Percentiles rank a stretch among this genome's conserved stretches.
Conservation (phyloP, 2,797 vertebrate genomes). For the Micromesistius poutassou region DNA sequence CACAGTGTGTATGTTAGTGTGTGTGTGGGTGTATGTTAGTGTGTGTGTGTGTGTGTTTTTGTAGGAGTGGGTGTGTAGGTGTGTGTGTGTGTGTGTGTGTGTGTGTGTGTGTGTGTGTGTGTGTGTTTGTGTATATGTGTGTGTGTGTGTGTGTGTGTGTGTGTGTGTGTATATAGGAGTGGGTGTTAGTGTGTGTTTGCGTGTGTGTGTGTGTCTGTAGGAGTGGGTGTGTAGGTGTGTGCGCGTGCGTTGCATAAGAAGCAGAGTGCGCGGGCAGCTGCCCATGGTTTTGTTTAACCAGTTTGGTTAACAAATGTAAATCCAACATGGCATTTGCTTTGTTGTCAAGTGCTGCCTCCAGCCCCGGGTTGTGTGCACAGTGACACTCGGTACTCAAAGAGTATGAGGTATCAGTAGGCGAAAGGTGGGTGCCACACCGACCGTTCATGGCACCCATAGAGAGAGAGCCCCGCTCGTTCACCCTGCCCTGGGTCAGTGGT, state of each 20-base stretch:
- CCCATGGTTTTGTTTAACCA: conserved; percentile 23
- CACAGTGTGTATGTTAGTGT: background rate
- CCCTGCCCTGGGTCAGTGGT: background rate
- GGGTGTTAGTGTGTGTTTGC: background rate
- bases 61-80: too few relatives aligned
- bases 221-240: conserved; percentile 1
- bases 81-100: background rate
- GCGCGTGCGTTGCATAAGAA: conserved; percentile 20
- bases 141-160: conserved; percentile 11
- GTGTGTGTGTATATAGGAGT: background rate
- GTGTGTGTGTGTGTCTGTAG: background rate
- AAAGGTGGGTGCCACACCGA: background rate
- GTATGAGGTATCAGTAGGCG: background rate
- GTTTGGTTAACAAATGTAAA: conserved; percentile 44
- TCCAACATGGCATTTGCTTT: conserved; percentile 1
- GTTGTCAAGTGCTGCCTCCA: background rate
- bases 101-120: background rate
- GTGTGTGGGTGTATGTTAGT: background rate
- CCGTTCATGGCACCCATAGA: background rate
- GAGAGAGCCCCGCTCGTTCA: background rate
- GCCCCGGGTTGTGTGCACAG: background rate
- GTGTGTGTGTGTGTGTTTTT: background rate
- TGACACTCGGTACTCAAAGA: background rate
- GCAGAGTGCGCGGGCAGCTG: conserved; percentile 6
- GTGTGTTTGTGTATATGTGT: background rate